Conservation (phyloP, 2,797 vertebrate genomes). For the Paguma larvata region DNA sequence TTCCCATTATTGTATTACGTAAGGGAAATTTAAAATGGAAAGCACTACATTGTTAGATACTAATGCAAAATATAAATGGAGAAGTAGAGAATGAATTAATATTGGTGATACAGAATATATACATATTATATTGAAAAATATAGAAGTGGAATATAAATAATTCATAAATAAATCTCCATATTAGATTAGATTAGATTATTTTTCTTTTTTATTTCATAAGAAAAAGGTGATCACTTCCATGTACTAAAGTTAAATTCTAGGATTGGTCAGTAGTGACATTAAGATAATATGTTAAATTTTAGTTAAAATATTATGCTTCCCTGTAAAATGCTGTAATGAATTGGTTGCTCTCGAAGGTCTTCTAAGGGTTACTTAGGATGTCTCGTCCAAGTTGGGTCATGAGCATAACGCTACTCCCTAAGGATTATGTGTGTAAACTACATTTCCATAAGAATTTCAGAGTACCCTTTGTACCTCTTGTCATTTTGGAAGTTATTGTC, state of each 20-base stretch:
- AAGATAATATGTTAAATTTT: neutral
- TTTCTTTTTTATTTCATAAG: conserved; percentile 21
- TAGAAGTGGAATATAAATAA: neutral
- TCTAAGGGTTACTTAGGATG: neutral
- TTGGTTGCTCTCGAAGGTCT: neutral
- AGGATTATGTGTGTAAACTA: neutral
- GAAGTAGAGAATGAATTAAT: neutral
- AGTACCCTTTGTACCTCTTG: neutral
- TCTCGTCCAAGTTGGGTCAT: neutral
- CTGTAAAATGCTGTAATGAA: neutral
- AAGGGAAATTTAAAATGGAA: conserved; percentile 10
- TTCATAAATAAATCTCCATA: neutral
- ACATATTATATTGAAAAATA: neutral
- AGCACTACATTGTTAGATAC: neutral
- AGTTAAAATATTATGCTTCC: neutral
- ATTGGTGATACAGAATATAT: neutral
- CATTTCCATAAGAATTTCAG: neutral
- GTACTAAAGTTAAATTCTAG: neutral
- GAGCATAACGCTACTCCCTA: neutral
- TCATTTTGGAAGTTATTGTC: neutral
- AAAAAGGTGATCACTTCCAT: neutral
- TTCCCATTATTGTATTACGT: neutral
- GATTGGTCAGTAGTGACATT: neutral
- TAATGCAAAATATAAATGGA: neutral
- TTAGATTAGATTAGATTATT: neutral